Evolutionary conservation across 2,888 invertebrate species (phyloP), one percentile per base, ranked within the genome.

Genomic region (Nymphalis urticae): DNA sequence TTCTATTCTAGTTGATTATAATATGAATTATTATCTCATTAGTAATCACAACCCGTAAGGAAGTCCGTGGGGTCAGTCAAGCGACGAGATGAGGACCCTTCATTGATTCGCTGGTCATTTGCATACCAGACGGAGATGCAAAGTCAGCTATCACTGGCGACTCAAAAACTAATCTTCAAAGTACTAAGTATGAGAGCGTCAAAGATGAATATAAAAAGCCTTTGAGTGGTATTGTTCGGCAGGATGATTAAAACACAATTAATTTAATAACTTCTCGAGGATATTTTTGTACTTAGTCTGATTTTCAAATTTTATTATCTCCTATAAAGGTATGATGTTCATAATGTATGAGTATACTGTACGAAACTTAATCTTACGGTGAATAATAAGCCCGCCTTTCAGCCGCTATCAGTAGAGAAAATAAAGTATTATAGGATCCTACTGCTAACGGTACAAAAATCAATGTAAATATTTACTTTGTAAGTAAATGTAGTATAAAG

Each of bases 141-240:
- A 75, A 82, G 79, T 85, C 85, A 82, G 86, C 87, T 83, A 85
- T 84, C 82, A 85, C 81, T 77, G 80, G 77, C 78, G 80, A 82
- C 84, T 85, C 80, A 75, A 76, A 82, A 85, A 87, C 86, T 87
- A 86, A 88, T 89, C 85, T 83, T 80, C 80, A 81, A 80, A 86
- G 85, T 81, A 79, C 79, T 79, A 73, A 79, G 79, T 77, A 77
- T 78, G 62, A 72, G 72, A 72, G 69, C 67, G 54, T 66, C 61
- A 53, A 69, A 66, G 62, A 70, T 27, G 73, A 67, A 72, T 63
- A 67, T 51, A 5, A 62, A 64, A 67, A 60, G 48, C 58, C 4
- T 51, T 72, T 58, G 72, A 73, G 71, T 56, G 19, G 71, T n/a
- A 56, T 56, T 56, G 1, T 56, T 5, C n/a, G 54, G 1, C 13